These are phyloP conservation scores for Phoebastria nigripes DNA, from an alignment of 2,797 vertebrate genomes.

Conservation along the genomic window DNA sequence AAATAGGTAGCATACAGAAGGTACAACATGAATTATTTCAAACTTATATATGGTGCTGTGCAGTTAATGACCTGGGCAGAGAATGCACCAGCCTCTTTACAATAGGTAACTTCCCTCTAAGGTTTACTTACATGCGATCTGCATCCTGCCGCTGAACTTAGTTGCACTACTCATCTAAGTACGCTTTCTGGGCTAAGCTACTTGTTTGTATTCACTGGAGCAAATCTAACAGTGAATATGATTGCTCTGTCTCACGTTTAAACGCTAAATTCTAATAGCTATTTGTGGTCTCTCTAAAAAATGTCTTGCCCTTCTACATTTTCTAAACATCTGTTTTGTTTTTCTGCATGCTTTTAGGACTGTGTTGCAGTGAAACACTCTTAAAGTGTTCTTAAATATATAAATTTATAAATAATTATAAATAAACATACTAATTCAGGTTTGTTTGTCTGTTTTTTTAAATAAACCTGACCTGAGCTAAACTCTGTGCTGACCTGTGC, in stretches of 20 bases:
- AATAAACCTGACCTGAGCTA: neutral
- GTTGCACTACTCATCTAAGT: neutral
- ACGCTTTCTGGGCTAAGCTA: neutral
- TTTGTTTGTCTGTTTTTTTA: neutral
- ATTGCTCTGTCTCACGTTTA: neutral
- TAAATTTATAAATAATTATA: neutral
- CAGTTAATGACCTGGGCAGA: constrained; percentile 79
- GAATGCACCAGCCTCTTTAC: constrained; percentile 84
- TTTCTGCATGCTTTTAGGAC: neutral
- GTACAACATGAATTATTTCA: constrained; percentile 49
- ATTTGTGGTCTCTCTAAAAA: neutral
- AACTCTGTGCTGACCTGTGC: neutral
- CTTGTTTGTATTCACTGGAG: neutral
- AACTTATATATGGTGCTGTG: constrained; percentile 82
- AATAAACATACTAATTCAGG: neutral
- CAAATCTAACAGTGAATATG: neutral
- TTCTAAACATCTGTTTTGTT: neutral
- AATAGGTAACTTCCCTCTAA: constrained; percentile 77
- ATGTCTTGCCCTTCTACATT: neutral
- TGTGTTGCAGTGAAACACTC: neutral
- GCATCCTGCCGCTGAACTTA: neutral
- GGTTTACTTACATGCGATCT: neutral
- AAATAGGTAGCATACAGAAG: neutral
- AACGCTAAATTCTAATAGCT: neutral
- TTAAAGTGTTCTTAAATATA: neutral